Evolutionary conservation across 2,888 invertebrate species (phyloP), one percentile per base, ranked within the genome.

Genomic region (Ectobius pallidus): DNA sequence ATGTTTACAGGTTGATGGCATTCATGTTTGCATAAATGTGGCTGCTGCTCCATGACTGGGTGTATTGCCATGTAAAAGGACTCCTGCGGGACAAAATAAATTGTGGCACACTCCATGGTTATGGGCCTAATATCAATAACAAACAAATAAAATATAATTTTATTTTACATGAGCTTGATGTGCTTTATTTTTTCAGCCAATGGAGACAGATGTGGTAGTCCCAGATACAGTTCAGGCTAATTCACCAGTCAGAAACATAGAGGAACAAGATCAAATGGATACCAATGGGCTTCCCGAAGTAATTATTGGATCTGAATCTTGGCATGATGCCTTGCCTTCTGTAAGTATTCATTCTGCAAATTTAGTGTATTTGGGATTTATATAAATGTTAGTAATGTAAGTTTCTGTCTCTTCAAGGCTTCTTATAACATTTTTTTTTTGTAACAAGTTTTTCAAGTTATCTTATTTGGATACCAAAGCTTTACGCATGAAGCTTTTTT

Each of bases 311-410:
- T 84, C 88, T 1, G 87, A 88, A 78, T 78, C 84, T 1, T 90
- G 91, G 91, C 89, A 90, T 79, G 81, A 83, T 80, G 86, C 87
- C 81, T 87, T 90, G 79, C 89, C 90, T 71, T 80, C 85, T 70
- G 87, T 87, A 81, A 81, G 84, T 81, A 52, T 22, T 20, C 11
- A 52, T 22, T n/a, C n/a, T n/a, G 11, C 1, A 52, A 20, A 20
- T 52, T 20, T 18, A n/a, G 14, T 18, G 4, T 52, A 52, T 52
- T 52, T 20, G 18, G 11, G 55, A 2, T 22, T 16, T 20, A 2
- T 11, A 22, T 18, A 16, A 52, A 9, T 20, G n/a, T n/a, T n/a
- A n/a, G n/a, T n/a, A n/a, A n/a, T n/a, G n/a, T 16, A 44, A 16
- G 1, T 44, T 16, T n/a, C n/a, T 44, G 44, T 16, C n/a, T n/a